Evolutionary conservation across 2,113 vertebrate genomes (phyloP), one percentile per base, ranked within the genome.

Genomic region (Pavo muticus): DNA sequence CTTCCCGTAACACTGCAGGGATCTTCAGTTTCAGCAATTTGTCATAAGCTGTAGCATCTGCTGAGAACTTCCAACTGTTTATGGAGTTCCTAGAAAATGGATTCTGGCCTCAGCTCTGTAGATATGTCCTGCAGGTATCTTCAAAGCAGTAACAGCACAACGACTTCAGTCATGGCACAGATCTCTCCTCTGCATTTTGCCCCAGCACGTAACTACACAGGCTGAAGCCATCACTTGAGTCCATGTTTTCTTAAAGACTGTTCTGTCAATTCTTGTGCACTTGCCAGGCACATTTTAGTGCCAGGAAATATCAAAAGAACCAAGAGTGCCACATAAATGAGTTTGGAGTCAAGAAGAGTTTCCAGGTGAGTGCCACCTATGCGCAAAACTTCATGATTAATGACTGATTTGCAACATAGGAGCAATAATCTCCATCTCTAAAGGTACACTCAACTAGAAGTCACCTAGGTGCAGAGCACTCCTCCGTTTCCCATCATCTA

Each of bases 301-400:
- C 67, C 87, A 91, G 70, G 25, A 91, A 90, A 90, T 50, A 50
- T 29, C 82, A 71, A 90, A 92, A 86, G 68, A 77, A 54, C 11
- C 30, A 78, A 69, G 11, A 87, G 50, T 47, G 74, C 50, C 77
- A 63, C 68, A 57, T 11, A 81, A 84, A 69, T 15, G 45, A 77
- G 42, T 32, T 0, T 54, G 70, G 27, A 84, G 70, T 27, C 67
- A n/a, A 19, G 40, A 48, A 57, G 40, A 64, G 52, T 35, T 93
- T 68, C 67, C 77, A 76, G 16, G 67, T 32, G 40, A 94, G 37
- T 5, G 0, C 16, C 35, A 30, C 13, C 24, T 50, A 16, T 21
- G 68, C 13, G 16, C 24, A 90, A 40, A 75, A 24, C 9, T 91
- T 86, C 19, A 25, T 50, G 6, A 30, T 47, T 63, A 21, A 23